Evolutionary conservation across 2,797 vertebrate genomes (phyloP), one percentile per base, ranked within the genome.

Genomic region (Tenualosa ilisha): DNA sequence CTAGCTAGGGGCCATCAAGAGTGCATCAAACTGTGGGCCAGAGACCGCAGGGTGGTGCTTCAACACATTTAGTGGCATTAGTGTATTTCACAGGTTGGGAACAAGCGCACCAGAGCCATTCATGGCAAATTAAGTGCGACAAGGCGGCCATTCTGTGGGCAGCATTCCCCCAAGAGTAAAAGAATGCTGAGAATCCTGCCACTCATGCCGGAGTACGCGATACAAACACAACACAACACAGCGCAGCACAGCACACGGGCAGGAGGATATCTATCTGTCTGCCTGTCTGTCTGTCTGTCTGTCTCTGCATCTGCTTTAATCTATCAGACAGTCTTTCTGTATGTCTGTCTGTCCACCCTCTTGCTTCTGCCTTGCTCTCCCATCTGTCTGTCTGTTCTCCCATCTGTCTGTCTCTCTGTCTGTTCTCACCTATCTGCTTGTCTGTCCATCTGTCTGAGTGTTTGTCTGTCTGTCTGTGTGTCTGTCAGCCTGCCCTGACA

Each of bases 61-160:
- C 17, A 22, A 82, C 83, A 46, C 49, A 51, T 84, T 83, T 89
- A 56, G 89, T 86, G 65, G 81, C 86, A 89, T 91, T 87, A 88
- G 84, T 79, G 85, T 54, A 50, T 82, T 88, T 92, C 82, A 88
- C 86, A 92, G 88, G 89, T 87, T 86, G 86, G 68, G 87, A 59
- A 84, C 0, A 37, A 83, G 82, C 4, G 83, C 87, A 88, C 72
- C 81, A 43, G 31, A 31, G 81, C 83, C 90, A 88, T 91, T 92
- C 89, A 88, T 84, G 87, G 88, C 79, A 89, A 85, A 92, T 94
- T 92, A 92, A 86, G 88, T 81, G 84, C 89, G 90, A 93, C 90
- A 90, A 90, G 85, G 88, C 86, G 84, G 86, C 86, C 85, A 89
- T 91, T 94, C 89, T 92, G 79, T 84, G 1, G 17, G 37, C 65